Evolutionary conservation across 2,113 vertebrate genomes (phyloP).

Genomic region (Holacanthus passer): DNA sequence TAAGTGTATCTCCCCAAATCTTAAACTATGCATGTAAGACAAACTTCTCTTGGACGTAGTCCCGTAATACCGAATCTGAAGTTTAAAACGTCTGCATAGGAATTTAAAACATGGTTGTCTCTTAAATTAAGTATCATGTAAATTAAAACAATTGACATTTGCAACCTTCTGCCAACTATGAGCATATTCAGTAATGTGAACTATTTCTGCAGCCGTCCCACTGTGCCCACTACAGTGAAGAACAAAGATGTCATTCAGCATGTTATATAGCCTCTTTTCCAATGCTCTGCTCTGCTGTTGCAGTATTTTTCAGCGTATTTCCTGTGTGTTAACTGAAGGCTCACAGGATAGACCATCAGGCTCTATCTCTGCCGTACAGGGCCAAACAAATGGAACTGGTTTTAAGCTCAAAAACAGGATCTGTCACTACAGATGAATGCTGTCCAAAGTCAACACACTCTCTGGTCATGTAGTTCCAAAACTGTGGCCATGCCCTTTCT

Average conservation of each 20-base stretch:
- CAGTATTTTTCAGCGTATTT: slow-evolving; percentile 12
- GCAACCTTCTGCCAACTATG: slow-evolving; percentile 14
- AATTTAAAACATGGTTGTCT: not conserved
- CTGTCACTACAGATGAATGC: slow-evolving; percentile 20
- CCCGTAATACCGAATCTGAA: not conserved
- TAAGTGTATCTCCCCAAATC: not conserved
- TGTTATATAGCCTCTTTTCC: slow-evolving; percentile 37
- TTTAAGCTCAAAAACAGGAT: slow-evolving; percentile 45
- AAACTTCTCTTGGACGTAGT: not conserved
- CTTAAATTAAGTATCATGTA: slow-evolving; percentile 4
- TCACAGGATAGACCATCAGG: not conserved
- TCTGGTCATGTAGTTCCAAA: slow-evolving; percentile 1
- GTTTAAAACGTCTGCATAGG: not conserved
- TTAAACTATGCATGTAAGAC: no score
- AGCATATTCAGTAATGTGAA: slow-evolving; percentile 51
- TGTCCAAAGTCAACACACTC: slow-evolving; percentile 50
- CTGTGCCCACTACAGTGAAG: slow-evolving; percentile 21
- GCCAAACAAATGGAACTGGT: slow-evolving; percentile 10
- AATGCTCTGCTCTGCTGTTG: not conserved
- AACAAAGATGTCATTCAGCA: slow-evolving; percentile 79
- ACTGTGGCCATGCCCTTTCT: slow-evolving; percentile 4
- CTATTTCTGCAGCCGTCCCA: slow-evolving; percentile 55
- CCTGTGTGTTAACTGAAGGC: not conserved
- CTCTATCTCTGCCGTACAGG: slow-evolving; percentile 7
- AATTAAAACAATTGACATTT: slow-evolving; percentile 42